phyloP scores from a whole-genome alignment of 2,113 vertebrate species.

The Jacana jacana region DNA sequence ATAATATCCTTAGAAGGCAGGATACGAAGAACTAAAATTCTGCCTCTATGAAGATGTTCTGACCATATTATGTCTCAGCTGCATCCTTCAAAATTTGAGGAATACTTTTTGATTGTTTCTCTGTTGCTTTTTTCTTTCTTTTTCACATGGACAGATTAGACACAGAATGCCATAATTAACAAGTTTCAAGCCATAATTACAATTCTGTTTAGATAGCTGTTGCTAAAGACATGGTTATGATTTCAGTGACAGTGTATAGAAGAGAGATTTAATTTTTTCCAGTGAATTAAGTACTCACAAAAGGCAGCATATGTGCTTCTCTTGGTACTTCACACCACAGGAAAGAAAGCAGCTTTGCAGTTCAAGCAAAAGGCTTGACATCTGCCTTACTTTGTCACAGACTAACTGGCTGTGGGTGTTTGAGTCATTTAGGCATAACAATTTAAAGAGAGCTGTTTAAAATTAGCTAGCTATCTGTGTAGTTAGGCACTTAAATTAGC shows the following conservation, averaged over 20 bases:
- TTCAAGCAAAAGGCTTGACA: slow-evolving; percentile 24
- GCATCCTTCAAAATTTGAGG: not conserved
- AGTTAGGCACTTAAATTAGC: slow-evolving; percentile 4
- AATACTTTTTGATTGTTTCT: not conserved
- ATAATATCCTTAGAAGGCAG: not conserved
- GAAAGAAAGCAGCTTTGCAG: slow-evolving; percentile 21
- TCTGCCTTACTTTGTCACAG: slow-evolving; percentile 31
- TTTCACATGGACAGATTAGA: not conserved
- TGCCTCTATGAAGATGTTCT: not conserved
- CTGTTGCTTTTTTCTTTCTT: not conserved
- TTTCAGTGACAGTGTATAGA: not conserved
- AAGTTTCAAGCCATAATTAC: not conserved
- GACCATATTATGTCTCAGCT: not conserved
- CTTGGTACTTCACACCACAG: not conserved
- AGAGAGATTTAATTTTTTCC: not conserved
- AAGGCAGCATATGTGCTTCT: slow-evolving; percentile 1
- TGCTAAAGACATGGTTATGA: not conserved
- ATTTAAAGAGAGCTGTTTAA: slow-evolving; percentile 11
- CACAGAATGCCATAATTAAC: not conserved
- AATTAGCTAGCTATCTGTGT: not conserved
- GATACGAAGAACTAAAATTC: not conserved
- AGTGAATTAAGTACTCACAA: not conserved
- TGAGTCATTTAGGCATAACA: slow-evolving; percentile 6
- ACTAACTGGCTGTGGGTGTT: not conserved
- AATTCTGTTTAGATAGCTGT: not conserved